Evolutionary conservation across 2,888 invertebrate species (phyloP), one percentile per base, ranked within the genome.

Genomic region (Oscheius sp.): DNA sequence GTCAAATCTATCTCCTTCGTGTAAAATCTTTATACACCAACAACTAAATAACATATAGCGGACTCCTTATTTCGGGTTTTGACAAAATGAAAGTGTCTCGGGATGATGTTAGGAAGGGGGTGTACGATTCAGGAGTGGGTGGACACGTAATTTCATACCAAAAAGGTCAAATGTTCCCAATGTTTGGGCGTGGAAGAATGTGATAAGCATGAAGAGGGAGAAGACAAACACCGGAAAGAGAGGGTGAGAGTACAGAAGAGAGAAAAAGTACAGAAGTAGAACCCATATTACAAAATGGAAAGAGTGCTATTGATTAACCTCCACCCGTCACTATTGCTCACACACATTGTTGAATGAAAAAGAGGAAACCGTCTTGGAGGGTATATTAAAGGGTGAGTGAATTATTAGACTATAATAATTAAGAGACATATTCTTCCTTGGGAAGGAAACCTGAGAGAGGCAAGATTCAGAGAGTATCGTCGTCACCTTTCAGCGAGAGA

Each of bases 401-500:
- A 60, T 37, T 60, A 63, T 42, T 48, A 48, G 21, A n/a, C 33
- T 60, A 60, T 60, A 29, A 60, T 35, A 32, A 32, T 29, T 32
- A 33, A 60, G 35, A 60, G 10, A 33, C 7, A 60, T 32, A 60
- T 7, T 32, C 7, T 32, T 68, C 68, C 68, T 68, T 68, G 7
- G 13, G 68, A 68, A 68, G 68, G 68, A 65, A 47, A 65, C 51
- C 10, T 29, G 32, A 47, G 29, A 48, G 33, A 65, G 29, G 65
- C 32, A 29, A n/a, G 32, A 55, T 68, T 59, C 42, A 70, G 47
- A 70, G 53, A 13, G 55, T 29, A 58, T 80, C 80, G 59, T 80
- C 80, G 59, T 80, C 80, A 9, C 76, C 72, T 32, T 78, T 80
- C 57, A 78, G 70, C 10, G 79, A 80, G 57, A 78, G 80, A 70